Evolutionary conservation across 2,797 vertebrate genomes (phyloP), one percentile per base, ranked within the genome.

Genomic region (Mormyrops boulengeri): DNA sequence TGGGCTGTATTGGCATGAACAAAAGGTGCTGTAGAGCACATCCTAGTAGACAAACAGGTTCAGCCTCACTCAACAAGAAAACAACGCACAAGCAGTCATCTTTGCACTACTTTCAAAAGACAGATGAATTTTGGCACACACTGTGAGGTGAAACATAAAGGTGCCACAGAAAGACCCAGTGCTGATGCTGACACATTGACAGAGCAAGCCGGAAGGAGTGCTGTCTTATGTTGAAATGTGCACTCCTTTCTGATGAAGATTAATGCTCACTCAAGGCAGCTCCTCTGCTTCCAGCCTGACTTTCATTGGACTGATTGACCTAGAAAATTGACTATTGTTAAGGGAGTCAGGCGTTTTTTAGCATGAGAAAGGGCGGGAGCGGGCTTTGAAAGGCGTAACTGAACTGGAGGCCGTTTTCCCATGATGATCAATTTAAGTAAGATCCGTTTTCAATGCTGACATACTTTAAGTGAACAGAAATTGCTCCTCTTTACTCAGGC

Each of bases 1-100:
- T 94, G 95, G 94, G 92, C 92, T 91, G 11, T 60, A 17, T n/a
- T 91, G 90, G 91, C 91, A 77, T 90, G 92, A 82, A 95, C 94
- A 95, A 95, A 96, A 96, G 95, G 94, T 88, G 91, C 95, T 95
- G 95, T 95, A 94, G 95, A 95, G 95, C 94, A 90, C 77, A 88
- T 92, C 92, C 93, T 92, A 93, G 91, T 91, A 85, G 90, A 92
- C 91, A 91, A 93, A 93, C 92, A 69, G 91, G 90, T 90, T 91
- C 87, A 88, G 92, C 92, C 91, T 30, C 92, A 90, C 91, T 91
- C 90, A 80, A 14, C 93, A 91, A 92, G 41, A 89, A 89, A 89
- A 62, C 52, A 49, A 85, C 91, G 92, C 89, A 85, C 91, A 91
- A 44, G 91, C 93, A 89, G 90, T 90, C 92, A 91, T 85, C 69